Evolutionary conservation across 2,113 vertebrate species (phyloP).

Genomic region (Australoheros scitulus): DNA sequence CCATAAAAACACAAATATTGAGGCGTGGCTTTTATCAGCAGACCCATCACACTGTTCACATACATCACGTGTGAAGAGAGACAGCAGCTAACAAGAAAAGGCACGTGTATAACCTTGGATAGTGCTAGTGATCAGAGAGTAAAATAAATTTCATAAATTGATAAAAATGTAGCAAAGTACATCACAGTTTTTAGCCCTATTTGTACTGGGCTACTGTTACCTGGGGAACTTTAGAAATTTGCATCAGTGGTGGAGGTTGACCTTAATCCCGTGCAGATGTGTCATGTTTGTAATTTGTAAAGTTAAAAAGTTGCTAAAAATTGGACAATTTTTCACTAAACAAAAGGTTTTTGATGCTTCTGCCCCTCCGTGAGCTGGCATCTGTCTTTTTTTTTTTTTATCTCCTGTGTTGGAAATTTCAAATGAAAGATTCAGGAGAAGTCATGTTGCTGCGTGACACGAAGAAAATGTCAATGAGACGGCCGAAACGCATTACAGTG

Average conservation of each 20-base stretch:
- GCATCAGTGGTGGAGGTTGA: background rate
- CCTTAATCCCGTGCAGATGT: background rate
- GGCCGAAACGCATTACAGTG: fast-evolving
- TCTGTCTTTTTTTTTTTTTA: too few species aligned
- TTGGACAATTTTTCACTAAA: fast-evolving
- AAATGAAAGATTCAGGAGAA: background rate
- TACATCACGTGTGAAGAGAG: background rate
- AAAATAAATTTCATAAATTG: fast-evolving
- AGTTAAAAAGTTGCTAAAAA: background rate
- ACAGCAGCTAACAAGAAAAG: background rate
- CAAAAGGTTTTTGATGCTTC: background rate
- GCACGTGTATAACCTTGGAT: background rate
- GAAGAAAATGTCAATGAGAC: background rate
- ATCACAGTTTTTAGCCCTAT: background rate
- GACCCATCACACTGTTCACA: background rate
- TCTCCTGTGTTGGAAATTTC: background rate
- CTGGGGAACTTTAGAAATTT: background rate
- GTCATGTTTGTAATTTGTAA: background rate
- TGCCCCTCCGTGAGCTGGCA: fast-evolving
- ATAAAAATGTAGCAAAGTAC: fast-evolving
- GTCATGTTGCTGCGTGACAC: too few species aligned
- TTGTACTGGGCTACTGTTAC: background rate
- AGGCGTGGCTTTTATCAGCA: background rate
- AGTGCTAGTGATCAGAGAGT: fast-evolving
- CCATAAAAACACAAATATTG: background rate